Evolutionary conservation across 2,113 vertebrate species (phyloP).

Genomic region (Tragelaphus scriptus): DNA sequence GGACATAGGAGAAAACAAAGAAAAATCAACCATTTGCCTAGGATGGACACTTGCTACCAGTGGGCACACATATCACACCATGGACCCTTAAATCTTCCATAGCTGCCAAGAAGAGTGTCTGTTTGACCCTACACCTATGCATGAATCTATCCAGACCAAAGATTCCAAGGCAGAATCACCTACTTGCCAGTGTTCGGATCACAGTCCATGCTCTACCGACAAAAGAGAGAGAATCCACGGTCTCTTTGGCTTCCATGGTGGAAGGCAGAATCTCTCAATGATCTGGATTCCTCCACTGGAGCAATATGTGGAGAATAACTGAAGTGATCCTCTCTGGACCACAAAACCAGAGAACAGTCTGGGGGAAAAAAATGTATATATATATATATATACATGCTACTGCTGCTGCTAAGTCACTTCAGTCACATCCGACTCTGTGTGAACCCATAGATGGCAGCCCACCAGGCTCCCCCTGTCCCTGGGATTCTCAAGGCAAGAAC

Average conservation of each 20-base stretch:
- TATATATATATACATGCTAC: no score
- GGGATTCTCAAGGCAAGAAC: not conserved
- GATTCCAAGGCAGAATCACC: not conserved
- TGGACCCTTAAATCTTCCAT: not conserved
- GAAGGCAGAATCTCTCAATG: not conserved
- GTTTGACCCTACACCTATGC: not conserved
- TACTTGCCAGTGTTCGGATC: rapidly evolving
- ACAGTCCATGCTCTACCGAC: not conserved
- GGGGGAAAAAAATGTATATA: rapidly evolving
- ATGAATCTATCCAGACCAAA: not conserved
- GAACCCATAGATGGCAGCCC: not conserved
- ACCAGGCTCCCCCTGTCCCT: not conserved
- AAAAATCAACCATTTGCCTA: not conserved
- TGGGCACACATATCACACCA: not conserved
- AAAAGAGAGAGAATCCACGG: not conserved
- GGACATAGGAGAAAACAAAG: not conserved
- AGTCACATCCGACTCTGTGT: no score
- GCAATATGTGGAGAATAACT: not conserved
- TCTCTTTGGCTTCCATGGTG: not conserved
- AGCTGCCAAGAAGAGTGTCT: not conserved
- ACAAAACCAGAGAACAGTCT: not conserved
- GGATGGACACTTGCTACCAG: not conserved
- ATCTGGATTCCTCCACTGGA: not conserved
- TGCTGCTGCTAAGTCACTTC: not conserved
- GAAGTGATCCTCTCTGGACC: not conserved